Conservation (phyloP, 2,888 invertebrate species). For the Phengaris arion region DNA sequence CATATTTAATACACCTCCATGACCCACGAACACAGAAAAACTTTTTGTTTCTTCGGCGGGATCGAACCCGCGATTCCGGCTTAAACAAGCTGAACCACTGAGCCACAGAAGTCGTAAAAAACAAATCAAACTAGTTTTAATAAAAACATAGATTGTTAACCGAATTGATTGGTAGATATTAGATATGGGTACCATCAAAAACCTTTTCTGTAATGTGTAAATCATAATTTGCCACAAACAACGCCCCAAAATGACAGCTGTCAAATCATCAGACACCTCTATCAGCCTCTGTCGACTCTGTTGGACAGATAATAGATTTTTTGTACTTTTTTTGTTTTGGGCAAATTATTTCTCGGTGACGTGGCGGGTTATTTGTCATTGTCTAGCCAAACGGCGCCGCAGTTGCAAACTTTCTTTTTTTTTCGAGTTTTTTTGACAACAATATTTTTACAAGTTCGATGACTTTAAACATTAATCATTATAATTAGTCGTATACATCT, state of each 20-base stretch:
- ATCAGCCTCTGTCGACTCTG: constrained; percentile 48
- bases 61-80: too few relatives aligned
- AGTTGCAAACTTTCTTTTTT: constrained; percentile 24
- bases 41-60: too few relatives aligned
- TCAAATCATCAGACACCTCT: constrained; percentile 69
- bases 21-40: too few relatives aligned
- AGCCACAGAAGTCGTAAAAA: too few relatives aligned
- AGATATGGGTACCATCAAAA: background rate
- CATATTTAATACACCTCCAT: too few relatives aligned
- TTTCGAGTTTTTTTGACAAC: background rate
- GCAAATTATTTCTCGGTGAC: constrained; percentile 38
- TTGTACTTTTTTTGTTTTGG: constrained; percentile 39
- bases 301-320: constrained; percentile 30
- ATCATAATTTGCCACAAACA: constrained; percentile 60
- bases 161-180: too few relatives aligned
- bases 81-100: too few relatives aligned
- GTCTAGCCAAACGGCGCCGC: constrained; percentile 30
- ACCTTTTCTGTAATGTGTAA: constrained; percentile 39
- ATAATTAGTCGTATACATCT: background rate
- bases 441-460: background rate
- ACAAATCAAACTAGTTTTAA: too few relatives aligned
- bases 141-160: too few relatives aligned
- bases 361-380: constrained; percentile 49
- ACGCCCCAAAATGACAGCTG: constrained; percentile 69
- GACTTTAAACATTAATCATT: background rate